phyloP scores from a whole-genome alignment of 2,888 invertebrate species.

The Himalopsyche kuldschensis region DNA sequence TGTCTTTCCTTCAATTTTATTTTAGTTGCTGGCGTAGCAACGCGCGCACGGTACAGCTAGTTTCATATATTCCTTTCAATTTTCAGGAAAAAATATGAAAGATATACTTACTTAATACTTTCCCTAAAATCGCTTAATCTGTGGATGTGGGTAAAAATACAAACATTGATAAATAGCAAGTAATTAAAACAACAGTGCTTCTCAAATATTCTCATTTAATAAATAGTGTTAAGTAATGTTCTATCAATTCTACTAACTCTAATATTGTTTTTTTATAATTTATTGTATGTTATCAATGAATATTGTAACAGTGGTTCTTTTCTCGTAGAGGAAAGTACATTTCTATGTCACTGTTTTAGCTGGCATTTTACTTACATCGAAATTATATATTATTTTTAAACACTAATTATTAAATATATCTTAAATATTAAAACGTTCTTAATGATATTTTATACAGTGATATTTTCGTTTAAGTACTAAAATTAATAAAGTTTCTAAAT shows the following conservation, averaged over 20 bases:
- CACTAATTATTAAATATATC: neutral
- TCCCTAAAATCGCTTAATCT: no score
- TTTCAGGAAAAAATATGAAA: no score
- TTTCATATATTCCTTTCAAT: no score
- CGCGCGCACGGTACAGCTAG: no score
- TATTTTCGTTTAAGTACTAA: slow-evolving; percentile 27
- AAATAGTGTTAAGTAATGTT: slow-evolving; percentile 37
- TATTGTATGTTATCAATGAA: slow-evolving; percentile 28
- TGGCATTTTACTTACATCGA: neutral
- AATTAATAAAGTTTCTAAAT: slow-evolving; percentile 1
- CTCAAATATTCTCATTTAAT: slow-evolving; percentile 40
- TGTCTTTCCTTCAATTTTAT: no score
- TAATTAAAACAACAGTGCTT: slow-evolving; percentile 11
- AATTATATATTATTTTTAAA: neutral
- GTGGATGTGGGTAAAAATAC: no score
- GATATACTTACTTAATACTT: no score
- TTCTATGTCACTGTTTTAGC: neutral
- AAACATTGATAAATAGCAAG: neutral
- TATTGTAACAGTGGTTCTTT: slow-evolving; percentile 31
- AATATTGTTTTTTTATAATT: slow-evolving; percentile 37
- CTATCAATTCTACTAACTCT: slow-evolving; percentile 35
- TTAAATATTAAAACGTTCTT: slow-evolving; percentile 17
- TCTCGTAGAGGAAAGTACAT: slow-evolving; percentile 35
- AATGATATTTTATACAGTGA: slow-evolving; percentile 28
- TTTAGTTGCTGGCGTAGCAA: no score